Evolutionary conservation across 2,888 invertebrate species (phyloP), one percentile per base, ranked within the genome.

Genomic region (Yponomeuta evonymella): DNA sequence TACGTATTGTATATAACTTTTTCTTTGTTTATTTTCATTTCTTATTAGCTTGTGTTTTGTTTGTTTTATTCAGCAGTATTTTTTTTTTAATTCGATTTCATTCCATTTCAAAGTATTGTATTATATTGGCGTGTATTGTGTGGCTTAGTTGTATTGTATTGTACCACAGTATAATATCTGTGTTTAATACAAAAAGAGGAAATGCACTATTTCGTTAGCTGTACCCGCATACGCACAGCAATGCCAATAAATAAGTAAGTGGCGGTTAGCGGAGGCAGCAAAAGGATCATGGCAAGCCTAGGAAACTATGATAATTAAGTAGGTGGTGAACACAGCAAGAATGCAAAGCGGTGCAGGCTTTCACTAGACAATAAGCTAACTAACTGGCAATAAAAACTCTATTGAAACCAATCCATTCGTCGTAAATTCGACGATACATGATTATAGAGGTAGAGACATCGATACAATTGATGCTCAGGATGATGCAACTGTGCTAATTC

Each of bases 371-470:
- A 58, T 12, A 58, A 58, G 51, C 51, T 65, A 65, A 30, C 65
- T 33, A 65, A 65, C 65, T 30, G 10, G n/a, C 65, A 65, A 65
- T 65, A 65, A 65, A 65, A 33, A 65, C 33, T 65, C 65, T 12
- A 65, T 65, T 65, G 29, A 65, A 65, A 33, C 65, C 65, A 65
- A 65, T 65, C 64, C 29, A 64, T 23, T 64, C 64, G 51, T 58
- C 51, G 51, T 58, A 58, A 58, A 58, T 58, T 58, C 51, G 51
- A 58, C 51, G 51, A 58, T 58, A 58, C 51, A 58, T 58, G 15
- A 58, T 58, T 58, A 58, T 58, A 58, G 51, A 58, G 51, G 15
- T 58, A 58, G 51, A 58, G 51, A 58, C 51, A 58, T 58, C 51
- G 8, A 58, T 58, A 58, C 51, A 58, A 58, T 58, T 58, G 51